Percentiles rank a stretch among this genome's conserved stretches.
Evolutionary conservation across 2,888 invertebrate species (phyloP).

Genomic region (Ennomos quercinarius): DNA sequence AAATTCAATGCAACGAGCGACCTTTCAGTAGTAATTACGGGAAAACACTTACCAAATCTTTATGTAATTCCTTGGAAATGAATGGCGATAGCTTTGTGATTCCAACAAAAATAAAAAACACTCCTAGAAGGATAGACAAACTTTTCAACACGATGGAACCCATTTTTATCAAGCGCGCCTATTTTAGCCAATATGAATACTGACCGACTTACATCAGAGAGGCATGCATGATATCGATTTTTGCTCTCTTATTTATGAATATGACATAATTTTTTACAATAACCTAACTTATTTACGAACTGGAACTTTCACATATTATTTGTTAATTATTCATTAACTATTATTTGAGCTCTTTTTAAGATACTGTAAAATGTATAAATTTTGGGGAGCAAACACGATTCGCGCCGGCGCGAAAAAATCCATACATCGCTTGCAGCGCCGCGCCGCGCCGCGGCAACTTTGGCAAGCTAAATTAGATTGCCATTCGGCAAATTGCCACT

Average conservation of each 20-base stretch:
- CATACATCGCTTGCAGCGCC: conserved; percentile 48
- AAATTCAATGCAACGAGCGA: conserved; percentile 71
- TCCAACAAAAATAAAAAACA: conserved; percentile 98
- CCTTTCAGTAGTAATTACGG: conserved; percentile 54
- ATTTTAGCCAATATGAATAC: conserved; percentile 34
- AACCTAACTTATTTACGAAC: conserved; percentile 7
- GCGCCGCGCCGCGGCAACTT: neutral
- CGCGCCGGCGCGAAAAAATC: conserved; percentile 85
- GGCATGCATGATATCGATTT: conserved; percentile 37
- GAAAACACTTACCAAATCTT: conserved; percentile 93
- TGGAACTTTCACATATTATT: conserved; percentile 29
- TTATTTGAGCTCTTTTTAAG: neutral
- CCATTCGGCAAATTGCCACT: neutral
- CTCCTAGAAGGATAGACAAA: conserved; percentile 94
- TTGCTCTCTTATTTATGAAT: conserved; percentile 19
- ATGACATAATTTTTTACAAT: conserved; percentile 23
- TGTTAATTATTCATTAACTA: neutral
- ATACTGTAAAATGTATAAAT: conserved; percentile 33
- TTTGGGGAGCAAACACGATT: conserved; percentile 59
- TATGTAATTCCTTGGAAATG: conserved; percentile 97
- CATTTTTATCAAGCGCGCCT: conserved; percentile 59
- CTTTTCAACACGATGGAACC: conserved; percentile 94
- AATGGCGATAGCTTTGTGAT: conserved; percentile 96
- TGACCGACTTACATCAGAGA: conserved; percentile 48
- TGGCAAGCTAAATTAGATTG: neutral